Percentiles rank a stretch among this genome's conserved stretches.
Conservation (phyloP, 2,113 vertebrate species). For the Mus pahari region DNA sequence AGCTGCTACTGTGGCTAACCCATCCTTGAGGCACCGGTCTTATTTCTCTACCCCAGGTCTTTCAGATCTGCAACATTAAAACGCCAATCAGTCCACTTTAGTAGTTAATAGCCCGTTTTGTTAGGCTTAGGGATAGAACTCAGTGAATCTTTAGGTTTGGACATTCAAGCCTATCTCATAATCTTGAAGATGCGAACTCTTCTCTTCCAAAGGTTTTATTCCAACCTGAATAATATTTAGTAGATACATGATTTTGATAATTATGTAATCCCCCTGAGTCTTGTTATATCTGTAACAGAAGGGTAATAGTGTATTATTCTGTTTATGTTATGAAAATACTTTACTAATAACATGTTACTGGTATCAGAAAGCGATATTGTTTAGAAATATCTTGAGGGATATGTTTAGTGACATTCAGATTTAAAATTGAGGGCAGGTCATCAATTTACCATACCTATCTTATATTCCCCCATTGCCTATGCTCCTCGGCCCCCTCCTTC, state of each 20-base stretch:
- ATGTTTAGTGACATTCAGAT: slow-evolving; percentile 31
- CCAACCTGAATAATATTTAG: not conserved
- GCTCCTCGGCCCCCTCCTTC: not conserved
- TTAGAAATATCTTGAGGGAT: slow-evolving; percentile 20
- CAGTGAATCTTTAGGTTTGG: not conserved
- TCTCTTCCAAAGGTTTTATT: slow-evolving; percentile 15
- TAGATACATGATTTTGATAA: not conserved
- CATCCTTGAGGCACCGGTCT: not conserved
- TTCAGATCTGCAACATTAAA: slow-evolving; percentile 7
- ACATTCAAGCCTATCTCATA: not conserved
- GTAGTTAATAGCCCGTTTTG: not conserved
- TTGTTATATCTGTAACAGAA: slow-evolving; percentile 5
- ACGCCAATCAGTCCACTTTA: not conserved
- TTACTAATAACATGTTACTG: not conserved
- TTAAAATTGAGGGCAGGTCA: slow-evolving; percentile 9
- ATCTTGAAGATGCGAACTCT: not conserved
- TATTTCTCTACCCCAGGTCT: not conserved
- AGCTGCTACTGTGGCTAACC: not conserved
- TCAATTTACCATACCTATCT: slow-evolving; percentile 9
- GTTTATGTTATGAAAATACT: not conserved
- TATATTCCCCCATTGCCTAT: not conserved
- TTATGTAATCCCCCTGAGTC: not conserved
- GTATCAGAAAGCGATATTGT: not conserved
- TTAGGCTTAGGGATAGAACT: not conserved
- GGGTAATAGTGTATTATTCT: not conserved